Percentiles rank a stretch among this genome's conserved stretches.
phyloP scores from a whole-genome alignment of 2,113 vertebrate genomes.

The Lichenostomus cassidix region DNA sequence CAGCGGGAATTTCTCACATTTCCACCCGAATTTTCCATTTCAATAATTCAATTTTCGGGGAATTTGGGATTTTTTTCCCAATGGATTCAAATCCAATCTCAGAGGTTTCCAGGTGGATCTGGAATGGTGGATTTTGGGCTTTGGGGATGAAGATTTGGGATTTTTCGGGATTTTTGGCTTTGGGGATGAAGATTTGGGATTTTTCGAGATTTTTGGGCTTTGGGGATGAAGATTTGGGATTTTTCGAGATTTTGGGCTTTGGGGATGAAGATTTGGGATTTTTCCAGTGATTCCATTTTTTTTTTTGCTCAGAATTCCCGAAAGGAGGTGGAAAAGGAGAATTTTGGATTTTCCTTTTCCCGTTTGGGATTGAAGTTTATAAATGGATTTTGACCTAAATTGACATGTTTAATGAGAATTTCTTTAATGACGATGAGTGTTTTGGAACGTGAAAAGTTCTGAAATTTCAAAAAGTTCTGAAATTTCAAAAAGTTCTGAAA shows the following conservation, averaged over 20 bases:
- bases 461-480: no score
- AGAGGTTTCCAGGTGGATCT: background rate
- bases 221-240: no score
- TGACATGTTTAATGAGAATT: background rate
- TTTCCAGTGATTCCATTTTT: rapidly evolving
- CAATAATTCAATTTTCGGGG: background rate
- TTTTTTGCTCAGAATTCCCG: background rate
- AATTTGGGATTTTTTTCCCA: background rate
- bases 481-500: no score
- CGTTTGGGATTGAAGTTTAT: background rate
- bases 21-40: background rate
- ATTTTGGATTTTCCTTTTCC: background rate
- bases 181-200: no score
- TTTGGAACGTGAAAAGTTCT: background rate
- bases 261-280: background rate
- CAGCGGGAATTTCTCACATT: background rate
- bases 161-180: no score
- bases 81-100: background rate
- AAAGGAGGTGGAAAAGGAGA: background rate
- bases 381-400: background rate
- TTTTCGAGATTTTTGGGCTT: no score
- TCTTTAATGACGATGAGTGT: background rate
- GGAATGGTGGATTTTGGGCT: background rate
- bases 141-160: no score
- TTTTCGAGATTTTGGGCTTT: no score